Conservation (phyloP, 2,888 invertebrate species). For the Acanthoscelides obtectus region DNA sequence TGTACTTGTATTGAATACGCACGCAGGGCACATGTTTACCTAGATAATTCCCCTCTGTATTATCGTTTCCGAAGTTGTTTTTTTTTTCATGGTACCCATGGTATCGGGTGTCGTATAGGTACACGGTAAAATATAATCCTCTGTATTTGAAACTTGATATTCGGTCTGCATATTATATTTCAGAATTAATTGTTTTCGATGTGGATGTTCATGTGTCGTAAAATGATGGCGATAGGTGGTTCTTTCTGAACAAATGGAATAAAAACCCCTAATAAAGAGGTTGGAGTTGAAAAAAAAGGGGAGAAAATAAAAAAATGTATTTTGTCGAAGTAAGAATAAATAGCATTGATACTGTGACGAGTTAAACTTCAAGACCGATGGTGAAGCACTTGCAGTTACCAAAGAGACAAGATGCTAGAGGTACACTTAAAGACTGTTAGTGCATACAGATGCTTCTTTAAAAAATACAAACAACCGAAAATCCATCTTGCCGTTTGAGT, state of each 20-base stretch:
- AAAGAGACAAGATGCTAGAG: no score
- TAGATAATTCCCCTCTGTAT: conserved; percentile 21
- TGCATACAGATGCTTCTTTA: no score
- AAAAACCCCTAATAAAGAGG: no score
- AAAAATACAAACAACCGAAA: no score
- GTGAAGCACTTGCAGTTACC: no score
- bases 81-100: conserved; percentile 6
- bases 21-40: conserved; percentile 21
- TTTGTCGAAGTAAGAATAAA: no score
- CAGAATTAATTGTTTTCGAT: conserved; percentile 5
- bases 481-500: no score
- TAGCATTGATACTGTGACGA: no score
- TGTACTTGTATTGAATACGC: conserved; percentile 6
- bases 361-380: no score
- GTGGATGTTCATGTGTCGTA: background rate
- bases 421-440: no score
- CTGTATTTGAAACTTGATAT: conserved; percentile 11
- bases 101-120: conserved; percentile 19
- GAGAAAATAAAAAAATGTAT: no score
- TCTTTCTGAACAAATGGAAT: background rate
- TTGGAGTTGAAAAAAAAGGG: no score
- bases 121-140: conserved; percentile 13
- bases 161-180: conserved; percentile 7
- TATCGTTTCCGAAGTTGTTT: conserved; percentile 9
- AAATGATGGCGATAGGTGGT: background rate